Evolutionary conservation across 2,888 invertebrate species (phyloP), one percentile per base, ranked within the genome.

Genomic region (Spisula solida): DNA sequence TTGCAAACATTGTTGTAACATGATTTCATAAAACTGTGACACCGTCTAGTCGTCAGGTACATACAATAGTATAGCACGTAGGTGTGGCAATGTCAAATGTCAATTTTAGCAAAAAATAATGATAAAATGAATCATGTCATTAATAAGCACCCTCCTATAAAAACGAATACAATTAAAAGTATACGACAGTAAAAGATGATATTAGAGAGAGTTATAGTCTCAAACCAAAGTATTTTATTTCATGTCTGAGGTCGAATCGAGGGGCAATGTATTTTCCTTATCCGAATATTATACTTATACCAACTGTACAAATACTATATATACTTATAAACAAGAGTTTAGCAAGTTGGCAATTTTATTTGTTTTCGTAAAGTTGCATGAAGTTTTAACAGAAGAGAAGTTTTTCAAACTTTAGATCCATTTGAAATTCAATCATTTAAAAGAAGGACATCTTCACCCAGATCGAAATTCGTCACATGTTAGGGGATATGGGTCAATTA

Each of bases 61-160:
- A 25, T 25, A 66, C 60, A 66, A n/a, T 25, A 25, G n/a, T 25
- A 12, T 66, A 25, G 18, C 34, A 75, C 75, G 31, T 31, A 34
- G 34, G 75, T 75, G 31, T 1, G 75, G 75, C 6, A 18, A 75
- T 75, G 75, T 75, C 75, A 75, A 75, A 75, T 34, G 29, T 34
- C 75, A 31, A 75, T 75, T 75, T 12, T 34, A 10, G 75, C 34
- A 75, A 75, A 75, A 25, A 31, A 75, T 34, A 75, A 31, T 31
- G 75, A 75, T 34, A 75, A 34, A 31, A 34, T 34, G 29, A 31
- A 75, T 16, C 34, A 75, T 75, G 75, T 31, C 75, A 75, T 75
- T 34, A 31, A 31, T 75, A 31, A 31, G 60, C n/a, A 25, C 25
- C n/a, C 12, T 66, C 60, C 10, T 10, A 25, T 66, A 66, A 66